Evolutionary conservation across 2,797 vertebrate species (phyloP).

Genomic region (Podarcis siculus): DNA sequence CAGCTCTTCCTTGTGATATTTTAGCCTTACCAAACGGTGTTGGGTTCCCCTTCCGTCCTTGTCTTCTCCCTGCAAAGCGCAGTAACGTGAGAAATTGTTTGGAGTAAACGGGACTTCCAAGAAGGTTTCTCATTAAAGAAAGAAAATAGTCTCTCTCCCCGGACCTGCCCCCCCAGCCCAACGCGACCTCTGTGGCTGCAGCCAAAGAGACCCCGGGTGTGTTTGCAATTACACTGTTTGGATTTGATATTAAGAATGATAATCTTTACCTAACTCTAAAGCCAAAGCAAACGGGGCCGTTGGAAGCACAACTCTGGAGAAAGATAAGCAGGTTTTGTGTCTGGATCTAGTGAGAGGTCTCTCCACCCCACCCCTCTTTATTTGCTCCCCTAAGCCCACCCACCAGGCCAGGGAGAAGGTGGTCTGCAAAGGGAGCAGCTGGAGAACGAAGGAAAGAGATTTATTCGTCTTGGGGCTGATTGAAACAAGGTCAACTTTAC

Average conservation of each 20-base stretch:
- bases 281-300: slow-evolving; percentile 70
- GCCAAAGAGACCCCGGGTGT: slow-evolving; percentile 63
- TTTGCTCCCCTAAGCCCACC: background rate
- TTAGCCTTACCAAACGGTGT: background rate
- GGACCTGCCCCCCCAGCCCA: too few species aligned
- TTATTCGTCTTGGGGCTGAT: background rate
- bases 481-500: background rate
- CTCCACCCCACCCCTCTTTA: too few species aligned
- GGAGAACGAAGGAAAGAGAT: too few species aligned
- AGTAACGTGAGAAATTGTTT: slow-evolving; percentile 73
- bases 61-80: slow-evolving; percentile 33
- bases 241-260: slow-evolving; percentile 77
- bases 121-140: slow-evolving; percentile 72
- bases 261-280: slow-evolving; percentile 69
- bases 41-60: background rate
- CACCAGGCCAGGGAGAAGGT: too few species aligned
- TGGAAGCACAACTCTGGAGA: slow-evolving; percentile 61
- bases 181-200: slow-evolving; percentile 59
- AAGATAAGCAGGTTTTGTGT: slow-evolving; percentile 58
- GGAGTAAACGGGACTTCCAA: slow-evolving; percentile 52
- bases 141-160: slow-evolving; percentile 68
- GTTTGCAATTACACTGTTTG: slow-evolving; percentile 77
- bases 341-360: slow-evolving; percentile 42
- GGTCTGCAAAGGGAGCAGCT: background rate
- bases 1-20: background rate